A percentile compares a stretch with the other conserved stretches of the same genome.
Evolutionary conservation across 2,888 invertebrate genomes (phyloP).

Genomic region (Cheilosia vulpina): DNA sequence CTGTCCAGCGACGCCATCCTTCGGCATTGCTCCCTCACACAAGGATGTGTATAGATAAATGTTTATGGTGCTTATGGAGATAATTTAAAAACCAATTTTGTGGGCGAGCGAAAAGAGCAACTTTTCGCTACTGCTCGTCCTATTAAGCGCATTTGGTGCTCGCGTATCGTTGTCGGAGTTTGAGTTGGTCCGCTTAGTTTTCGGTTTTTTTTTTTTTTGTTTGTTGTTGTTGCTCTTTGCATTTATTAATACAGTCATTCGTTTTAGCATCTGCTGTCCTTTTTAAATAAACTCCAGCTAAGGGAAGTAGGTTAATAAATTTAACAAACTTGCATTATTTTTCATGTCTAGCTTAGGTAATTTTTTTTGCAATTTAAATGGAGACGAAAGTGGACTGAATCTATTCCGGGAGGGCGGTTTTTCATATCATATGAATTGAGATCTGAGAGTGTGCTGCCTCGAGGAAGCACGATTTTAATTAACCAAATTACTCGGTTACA

Average conservation of each 20-base stretch:
- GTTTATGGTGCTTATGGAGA: conserved; percentile 33
- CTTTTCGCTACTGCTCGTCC: conserved; percentile 20
- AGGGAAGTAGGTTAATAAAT: background rate
- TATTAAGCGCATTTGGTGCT: conserved; percentile 8
- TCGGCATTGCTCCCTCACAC: conserved; percentile 4
- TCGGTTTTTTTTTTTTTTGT: no score
- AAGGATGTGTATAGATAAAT: background rate
- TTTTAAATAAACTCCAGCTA: background rate
- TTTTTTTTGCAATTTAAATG: no score
- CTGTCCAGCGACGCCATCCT: conserved; percentile 33
- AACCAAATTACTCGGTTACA: no score
- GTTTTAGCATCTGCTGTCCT: background rate
- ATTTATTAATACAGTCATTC: conserved; percentile 2
- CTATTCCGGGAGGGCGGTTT: no score
- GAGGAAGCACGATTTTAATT: no score
- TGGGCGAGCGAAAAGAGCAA: conserved; percentile 6
- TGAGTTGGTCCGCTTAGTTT: conserved; percentile 16
- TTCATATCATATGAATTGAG: no score
- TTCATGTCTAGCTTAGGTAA: no score
- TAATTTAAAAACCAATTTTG: conserved; percentile 56
- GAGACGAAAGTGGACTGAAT: no score
- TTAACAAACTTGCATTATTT: no score
- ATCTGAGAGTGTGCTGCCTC: no score
- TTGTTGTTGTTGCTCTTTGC: background rate
- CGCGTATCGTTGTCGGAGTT: background rate